These are phyloP conservation scores for Noctua pronuba DNA, from an alignment of 2,888 invertebrate species.

Conservation along the genomic window DNA sequence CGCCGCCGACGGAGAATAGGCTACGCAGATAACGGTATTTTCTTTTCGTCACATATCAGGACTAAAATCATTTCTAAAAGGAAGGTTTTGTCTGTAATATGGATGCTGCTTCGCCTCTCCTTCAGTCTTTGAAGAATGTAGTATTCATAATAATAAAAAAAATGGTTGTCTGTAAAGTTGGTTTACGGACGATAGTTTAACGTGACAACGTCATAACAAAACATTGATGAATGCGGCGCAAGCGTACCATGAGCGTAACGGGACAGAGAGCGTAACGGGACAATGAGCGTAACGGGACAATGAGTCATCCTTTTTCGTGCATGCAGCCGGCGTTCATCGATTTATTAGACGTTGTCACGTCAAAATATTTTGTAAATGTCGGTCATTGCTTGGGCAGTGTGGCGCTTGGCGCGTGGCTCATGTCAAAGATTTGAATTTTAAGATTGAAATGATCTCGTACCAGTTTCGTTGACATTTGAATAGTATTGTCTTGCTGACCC, in stretches of 20 bases:
- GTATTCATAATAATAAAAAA: neutral
- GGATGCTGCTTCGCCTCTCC: neutral
- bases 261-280: too few species aligned
- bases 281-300: too few species aligned
- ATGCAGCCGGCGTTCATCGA: too few species aligned
- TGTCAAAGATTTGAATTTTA: neutral
- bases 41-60: neutral
- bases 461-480: neutral
- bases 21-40: neutral
- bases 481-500: neutral
- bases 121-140: neutral
- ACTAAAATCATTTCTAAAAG: neutral
- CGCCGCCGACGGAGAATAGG: too few species aligned
- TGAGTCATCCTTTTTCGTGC: too few species aligned
- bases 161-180: too few species aligned
- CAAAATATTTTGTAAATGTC: neutral
- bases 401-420: neutral
- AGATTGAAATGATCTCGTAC: neutral
- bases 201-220: too few species aligned
- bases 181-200: too few species aligned
- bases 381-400: neutral
- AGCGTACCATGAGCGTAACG: too few species aligned
- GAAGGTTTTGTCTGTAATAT: neutral
- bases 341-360: too few species aligned
- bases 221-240: too few species aligned